Conservation (phyloP, 2,888 invertebrate genomes). For the Hedya salicella region DNA sequence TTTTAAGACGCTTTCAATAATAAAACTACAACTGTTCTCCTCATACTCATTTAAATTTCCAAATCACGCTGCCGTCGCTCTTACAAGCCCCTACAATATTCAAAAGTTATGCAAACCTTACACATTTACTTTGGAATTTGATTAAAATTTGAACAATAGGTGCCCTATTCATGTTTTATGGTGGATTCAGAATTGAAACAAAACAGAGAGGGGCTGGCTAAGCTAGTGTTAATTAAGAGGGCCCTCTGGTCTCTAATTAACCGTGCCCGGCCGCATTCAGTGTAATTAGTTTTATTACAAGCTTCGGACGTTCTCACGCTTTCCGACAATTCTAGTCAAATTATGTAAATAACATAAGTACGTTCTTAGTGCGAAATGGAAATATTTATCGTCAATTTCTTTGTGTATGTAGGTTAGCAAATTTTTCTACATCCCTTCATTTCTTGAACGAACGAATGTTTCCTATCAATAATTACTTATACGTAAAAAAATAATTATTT, state of each 20-base stretch:
- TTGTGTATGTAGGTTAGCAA: not conserved
- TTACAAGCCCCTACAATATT: conserved; percentile 19
- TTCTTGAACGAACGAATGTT: too few species aligned
- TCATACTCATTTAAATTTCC: not conserved
- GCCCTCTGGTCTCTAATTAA: conserved; percentile 82
- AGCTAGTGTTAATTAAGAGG: conserved; percentile 84
- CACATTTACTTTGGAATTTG: conserved; percentile 44
- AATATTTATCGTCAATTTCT: not conserved
- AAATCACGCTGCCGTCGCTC: conserved; percentile 1
- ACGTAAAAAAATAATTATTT: too few species aligned
- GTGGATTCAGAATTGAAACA: conserved; percentile 80
- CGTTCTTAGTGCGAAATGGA: conserved; percentile 36
- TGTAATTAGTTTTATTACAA: conserved; percentile 82
- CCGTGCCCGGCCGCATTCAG: conserved; percentile 81
- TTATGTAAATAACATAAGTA: conserved; percentile 63
- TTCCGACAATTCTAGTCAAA: conserved; percentile 72
- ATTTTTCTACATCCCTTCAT: not conserved
- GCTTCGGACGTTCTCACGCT: conserved; percentile 75
- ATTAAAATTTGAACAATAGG: conserved; percentile 62
- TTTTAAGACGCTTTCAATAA: too few species aligned
- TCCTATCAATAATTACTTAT: too few species aligned
- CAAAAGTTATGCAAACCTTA: conserved; percentile 34
- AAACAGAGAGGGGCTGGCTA: conserved; percentile 75
- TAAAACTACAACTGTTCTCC: too few species aligned
- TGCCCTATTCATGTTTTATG: conserved; percentile 68